phyloP scores from a whole-genome alignment of 1,140 invertebrate species.

The Phocides pigmalion region DNA sequence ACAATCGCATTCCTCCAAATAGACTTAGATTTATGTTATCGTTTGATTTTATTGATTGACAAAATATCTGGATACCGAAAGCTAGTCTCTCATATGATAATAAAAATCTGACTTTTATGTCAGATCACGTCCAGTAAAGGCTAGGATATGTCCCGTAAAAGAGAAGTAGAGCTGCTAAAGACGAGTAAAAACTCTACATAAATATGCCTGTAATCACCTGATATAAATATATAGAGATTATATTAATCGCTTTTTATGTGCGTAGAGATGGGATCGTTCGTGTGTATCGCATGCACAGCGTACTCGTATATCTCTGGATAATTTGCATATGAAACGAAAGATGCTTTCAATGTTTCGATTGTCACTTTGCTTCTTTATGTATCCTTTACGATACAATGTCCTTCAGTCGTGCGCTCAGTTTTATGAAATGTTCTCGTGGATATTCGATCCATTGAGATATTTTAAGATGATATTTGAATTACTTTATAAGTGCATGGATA shows the following conservation, averaged over 20 bases:
- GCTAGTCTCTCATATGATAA: no score
- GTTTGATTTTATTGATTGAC: no score
- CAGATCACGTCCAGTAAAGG: no score
- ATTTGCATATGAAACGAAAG: slow-evolving; percentile 70
- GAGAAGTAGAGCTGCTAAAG: not conserved
- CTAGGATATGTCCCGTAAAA: no score
- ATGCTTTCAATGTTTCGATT: slow-evolving; percentile 62
- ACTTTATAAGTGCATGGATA: not conserved
- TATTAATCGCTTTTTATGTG: slow-evolving; percentile 2
- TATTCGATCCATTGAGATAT: slow-evolving; percentile 20
- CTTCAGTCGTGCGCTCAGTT: slow-evolving; percentile 41
- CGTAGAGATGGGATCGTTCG: slow-evolving; percentile 37
- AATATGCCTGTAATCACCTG: not conserved
- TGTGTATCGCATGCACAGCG: slow-evolving; percentile 46
- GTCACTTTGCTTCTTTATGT: slow-evolving; percentile 50
- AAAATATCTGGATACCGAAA: no score
- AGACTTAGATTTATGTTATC: no score
- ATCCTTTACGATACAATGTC: slow-evolving; percentile 45
- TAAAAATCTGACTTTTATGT: no score
- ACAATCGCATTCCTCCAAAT: no score
- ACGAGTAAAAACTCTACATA: not conserved
- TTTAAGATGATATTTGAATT: slow-evolving; percentile 25
- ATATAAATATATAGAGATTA: not conserved
- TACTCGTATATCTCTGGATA: slow-evolving; percentile 42
- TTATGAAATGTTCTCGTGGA: slow-evolving; percentile 24